These are phyloP conservation scores for Argyrosomus regius DNA, from an alignment of 2,797 vertebrate genomes.

Conservation along the genomic window DNA sequence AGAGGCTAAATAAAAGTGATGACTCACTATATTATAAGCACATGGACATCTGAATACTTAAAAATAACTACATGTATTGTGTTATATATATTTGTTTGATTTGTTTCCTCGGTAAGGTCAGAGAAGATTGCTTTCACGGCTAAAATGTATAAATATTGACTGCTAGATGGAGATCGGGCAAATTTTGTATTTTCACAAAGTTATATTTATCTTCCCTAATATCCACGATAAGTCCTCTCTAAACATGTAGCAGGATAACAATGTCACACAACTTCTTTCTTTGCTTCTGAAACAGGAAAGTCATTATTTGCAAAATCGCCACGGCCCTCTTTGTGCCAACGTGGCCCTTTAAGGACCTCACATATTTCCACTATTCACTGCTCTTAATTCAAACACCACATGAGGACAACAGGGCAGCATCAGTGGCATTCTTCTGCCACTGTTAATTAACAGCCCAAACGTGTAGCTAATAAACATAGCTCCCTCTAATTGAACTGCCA, in stretches of 20 bases:
- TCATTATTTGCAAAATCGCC: not conserved
- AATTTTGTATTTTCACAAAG: not conserved
- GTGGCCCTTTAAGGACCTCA: not conserved
- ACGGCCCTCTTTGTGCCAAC: not conserved
- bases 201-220: not conserved
- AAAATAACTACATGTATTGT: not conserved
- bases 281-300: not conserved
- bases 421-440: constrained; percentile 26
- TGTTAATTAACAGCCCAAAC: constrained; percentile 68
- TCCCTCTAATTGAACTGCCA: constrained; percentile 74
- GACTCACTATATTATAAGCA: constrained; percentile 12
- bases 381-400: constrained; percentile 29
- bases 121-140: not conserved
- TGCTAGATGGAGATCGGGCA: not conserved
- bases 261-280: not conserved
- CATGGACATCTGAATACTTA: constrained; percentile 4
- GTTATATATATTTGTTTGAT: not conserved
- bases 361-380: constrained; percentile 21
- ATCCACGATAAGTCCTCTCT: not conserved
- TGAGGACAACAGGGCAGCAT: constrained; percentile 10
- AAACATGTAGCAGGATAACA: not conserved
- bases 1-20: constrained; percentile 17
- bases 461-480: constrained; percentile 64
- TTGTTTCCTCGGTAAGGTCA: not conserved
- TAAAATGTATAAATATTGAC: not conserved